Conservation (phyloP, 2,113 vertebrate genomes). For the Nothobranchius kuhntae region DNA sequence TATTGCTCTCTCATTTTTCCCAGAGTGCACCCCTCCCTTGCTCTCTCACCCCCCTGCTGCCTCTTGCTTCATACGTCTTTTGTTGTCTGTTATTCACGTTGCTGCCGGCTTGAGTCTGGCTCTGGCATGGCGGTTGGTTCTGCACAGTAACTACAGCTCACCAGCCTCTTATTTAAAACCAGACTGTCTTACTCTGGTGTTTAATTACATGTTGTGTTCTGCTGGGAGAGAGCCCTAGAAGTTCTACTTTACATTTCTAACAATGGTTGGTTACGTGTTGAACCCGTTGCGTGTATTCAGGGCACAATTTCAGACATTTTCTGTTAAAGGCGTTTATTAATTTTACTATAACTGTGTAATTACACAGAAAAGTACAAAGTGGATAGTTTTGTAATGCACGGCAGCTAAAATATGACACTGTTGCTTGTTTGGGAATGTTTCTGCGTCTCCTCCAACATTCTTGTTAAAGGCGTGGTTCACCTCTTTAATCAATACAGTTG, state of each 20-base stretch:
- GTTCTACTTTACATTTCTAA: no score
- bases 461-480: no score
- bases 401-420: background rate
- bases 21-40: slow-evolving; percentile 13
- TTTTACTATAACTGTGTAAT: background rate
- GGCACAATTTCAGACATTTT: background rate
- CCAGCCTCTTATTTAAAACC: background rate
- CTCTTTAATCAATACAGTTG: no score
- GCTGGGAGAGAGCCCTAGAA: no score
- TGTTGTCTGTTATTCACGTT: slow-evolving; percentile 47
- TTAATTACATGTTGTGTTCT: background rate
- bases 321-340: no score
- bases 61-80: slow-evolving; percentile 24
- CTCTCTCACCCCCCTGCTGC: background rate
- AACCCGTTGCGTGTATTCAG: background rate
- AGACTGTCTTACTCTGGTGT: background rate
- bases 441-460: no score
- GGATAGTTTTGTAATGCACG: background rate
- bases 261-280: background rate
- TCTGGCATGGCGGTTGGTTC: background rate
- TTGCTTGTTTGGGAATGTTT: no score
- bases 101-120: background rate
- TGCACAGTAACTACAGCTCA: background rate
- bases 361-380: background rate
- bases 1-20: slow-evolving; percentile 62